Base-by-base conservation (phyloP, 1,140 invertebrate species). In the Drosophila simulans region DNA sequence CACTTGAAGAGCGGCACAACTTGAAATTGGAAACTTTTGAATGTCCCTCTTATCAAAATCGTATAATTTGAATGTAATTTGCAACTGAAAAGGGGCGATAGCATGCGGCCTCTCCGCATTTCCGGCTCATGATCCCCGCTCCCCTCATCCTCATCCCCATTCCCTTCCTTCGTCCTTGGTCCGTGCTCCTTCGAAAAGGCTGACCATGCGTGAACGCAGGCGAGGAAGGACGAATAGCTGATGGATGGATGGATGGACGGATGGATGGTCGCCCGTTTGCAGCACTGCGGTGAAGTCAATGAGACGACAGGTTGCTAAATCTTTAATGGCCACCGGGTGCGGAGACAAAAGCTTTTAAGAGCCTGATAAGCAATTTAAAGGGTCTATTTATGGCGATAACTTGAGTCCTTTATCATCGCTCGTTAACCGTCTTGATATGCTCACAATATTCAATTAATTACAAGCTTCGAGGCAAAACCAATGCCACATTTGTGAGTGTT, bases 51-150 rank as follows among this genome's bases (percentile, higher is more conserved):
- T 91, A 84, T 79, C 77, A 88, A 91, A 91, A 91, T 90, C 85
- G 80, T 91, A 90, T 88, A 91, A 91, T 91, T 91, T 91, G 88
- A 91, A 91, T 91, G 88, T 91, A 91, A 91, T 91, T 91, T 91
- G 76, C 78, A 91, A 91, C 74, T 90, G 85, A 68, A 83, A 83
- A 89, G 74, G 80, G 80, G 72, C 77, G 73, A 81, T 51, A 77
- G 49, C 45, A 77, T 45, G 59, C 70, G 70, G 60, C 52, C 66
- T 37, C 31, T 43, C 31, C 49, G 49, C 31, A 52, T 52, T 52
- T 52, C 60, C 31, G 39, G 46, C 37, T 64, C 65, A 17, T 64
- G 39, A 34, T 52, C 0, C 20, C 20, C 2, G 20, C n/a, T 56
- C 52, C 25, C 25, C 11, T 25, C 22, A 7, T 11, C 48, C 7